phyloP scores from a whole-genome alignment of 2,113 vertebrate species.

The Parus major region DNA sequence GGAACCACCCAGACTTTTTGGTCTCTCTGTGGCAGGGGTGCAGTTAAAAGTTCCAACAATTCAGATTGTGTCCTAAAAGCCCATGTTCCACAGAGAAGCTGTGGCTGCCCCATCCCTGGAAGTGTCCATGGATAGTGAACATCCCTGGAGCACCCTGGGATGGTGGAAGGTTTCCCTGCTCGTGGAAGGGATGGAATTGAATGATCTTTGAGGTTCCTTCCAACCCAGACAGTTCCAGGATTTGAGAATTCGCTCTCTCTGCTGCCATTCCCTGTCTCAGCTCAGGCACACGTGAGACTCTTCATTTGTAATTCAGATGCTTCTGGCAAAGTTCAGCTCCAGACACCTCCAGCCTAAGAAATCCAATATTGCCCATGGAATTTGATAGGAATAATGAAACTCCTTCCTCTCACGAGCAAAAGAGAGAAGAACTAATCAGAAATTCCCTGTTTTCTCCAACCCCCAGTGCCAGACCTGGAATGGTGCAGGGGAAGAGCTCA shows the following conservation, averaged over 20 bases:
- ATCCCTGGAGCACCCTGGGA: neutral
- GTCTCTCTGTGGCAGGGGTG: neutral
- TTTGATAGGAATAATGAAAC: neutral
- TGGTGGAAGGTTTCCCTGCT: rapidly evolving
- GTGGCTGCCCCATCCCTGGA: neutral
- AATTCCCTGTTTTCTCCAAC: neutral
- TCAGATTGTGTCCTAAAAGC: neutral
- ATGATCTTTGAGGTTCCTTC: neutral
- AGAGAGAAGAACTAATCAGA: neutral
- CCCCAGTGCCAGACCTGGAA: neutral
- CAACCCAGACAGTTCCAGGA: neutral
- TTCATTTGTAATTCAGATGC: neutral
- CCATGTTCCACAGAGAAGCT: neutral
- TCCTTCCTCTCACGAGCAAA: neutral
- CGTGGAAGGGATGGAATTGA: neutral
- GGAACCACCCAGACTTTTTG: neutral
- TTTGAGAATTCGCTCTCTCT: neutral
- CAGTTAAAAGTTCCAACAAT: slow-evolving; percentile 11
- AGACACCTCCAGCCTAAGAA: slow-evolving; percentile 12
- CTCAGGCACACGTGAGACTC: neutral
- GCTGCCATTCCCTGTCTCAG: neutral
- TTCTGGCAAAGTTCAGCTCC: slow-evolving; percentile 4
- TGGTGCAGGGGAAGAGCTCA: neutral
- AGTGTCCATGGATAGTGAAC: neutral
- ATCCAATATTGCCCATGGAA: neutral